Evolutionary conservation across 2,888 invertebrate genomes (phyloP), one percentile per base, ranked within the genome.

Genomic region (Agriopis leucophaearia): DNA sequence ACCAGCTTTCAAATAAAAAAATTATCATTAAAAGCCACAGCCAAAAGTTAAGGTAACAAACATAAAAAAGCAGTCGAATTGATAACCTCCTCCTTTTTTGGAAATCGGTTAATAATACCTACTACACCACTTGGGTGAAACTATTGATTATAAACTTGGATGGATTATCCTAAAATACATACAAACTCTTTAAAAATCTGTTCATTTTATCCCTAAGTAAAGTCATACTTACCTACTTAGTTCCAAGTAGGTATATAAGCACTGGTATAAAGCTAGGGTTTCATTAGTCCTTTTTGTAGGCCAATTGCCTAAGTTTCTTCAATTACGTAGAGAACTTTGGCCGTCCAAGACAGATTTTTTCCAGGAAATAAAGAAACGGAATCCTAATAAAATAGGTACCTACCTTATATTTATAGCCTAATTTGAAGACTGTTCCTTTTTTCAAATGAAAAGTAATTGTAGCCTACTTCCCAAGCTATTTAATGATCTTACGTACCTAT

Each of bases 261-360:
- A 10, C 3, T 18, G 18, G 48, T 48, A 18, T 13, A 36, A 36
- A 15, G 10, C 16, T 54, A 1, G 16, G 16, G 16, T 8, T 40
- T 18, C 6, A 45, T 48, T 45, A 54, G 38, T 27, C 12, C 27
- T 10, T 42, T 35, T 15, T 8, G 13, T 44, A 44, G 56, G 42
- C 56, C 44, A 44, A 27, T 27, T 13, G 27, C 27, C 10, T 27
- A 8, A 56, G 56, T 56, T 54, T 56, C 56, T 13, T 44, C 27
- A 56, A 56, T 44, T 56, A 56, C 44, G 42, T 44, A 44, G 6
- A 18, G 13, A 56, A 56, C 13, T 42, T 56, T 56, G 18, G 8
- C 7, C 56, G 42, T 27, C n/a, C 42, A n/a, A 27, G 8, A 5
- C 27, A 56, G 44, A 7, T 8, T 6, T 44, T 56, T 55, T 44